phyloP scores from a whole-genome alignment of 30 jellyfish, hydroid and myxozoan genomes.

The Pseudorhiza aurosa region DNA sequence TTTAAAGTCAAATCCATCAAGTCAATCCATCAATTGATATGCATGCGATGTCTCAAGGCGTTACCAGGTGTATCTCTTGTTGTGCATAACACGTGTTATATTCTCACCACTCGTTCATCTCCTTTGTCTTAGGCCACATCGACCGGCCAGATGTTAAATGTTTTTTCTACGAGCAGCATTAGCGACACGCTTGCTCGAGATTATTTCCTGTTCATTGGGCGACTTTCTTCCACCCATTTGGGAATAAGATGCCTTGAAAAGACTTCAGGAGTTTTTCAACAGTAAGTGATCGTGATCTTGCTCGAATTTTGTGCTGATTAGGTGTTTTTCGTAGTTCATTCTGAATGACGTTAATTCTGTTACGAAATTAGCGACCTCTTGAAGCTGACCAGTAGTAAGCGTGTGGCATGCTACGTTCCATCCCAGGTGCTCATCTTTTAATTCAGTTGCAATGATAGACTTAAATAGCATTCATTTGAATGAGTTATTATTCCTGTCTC shows the following conservation, averaged over 20 bases:
- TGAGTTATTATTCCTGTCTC: background rate
- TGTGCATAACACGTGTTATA: background rate
- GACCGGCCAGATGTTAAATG: constrained; percentile 85
- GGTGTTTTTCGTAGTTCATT: background rate
- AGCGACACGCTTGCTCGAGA: constrained; percentile 79
- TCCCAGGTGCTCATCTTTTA: no score
- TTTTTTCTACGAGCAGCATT: constrained; percentile 77
- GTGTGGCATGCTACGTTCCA: no score
- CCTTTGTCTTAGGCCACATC: constrained; percentile 79
- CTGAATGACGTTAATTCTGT: background rate
- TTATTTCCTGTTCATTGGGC: constrained; percentile 84
- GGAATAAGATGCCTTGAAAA: constrained; percentile 86
- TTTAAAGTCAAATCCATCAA: no score
- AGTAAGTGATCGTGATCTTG: constrained; percentile 38
- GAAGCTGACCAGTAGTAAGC: no score
- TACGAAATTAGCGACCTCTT: no score
- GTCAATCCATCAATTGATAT: no score
- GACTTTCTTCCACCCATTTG: constrained; percentile 75
- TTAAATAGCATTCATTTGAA: no score
- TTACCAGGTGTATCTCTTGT: background rate
- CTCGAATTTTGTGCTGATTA: background rate
- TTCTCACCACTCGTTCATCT: background rate
- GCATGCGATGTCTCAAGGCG: background rate
- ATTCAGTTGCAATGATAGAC: no score
- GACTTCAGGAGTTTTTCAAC: constrained; percentile 85